phyloP scores from a whole-genome alignment of 2,888 invertebrate species.

The Yponomeuta sedellus region DNA sequence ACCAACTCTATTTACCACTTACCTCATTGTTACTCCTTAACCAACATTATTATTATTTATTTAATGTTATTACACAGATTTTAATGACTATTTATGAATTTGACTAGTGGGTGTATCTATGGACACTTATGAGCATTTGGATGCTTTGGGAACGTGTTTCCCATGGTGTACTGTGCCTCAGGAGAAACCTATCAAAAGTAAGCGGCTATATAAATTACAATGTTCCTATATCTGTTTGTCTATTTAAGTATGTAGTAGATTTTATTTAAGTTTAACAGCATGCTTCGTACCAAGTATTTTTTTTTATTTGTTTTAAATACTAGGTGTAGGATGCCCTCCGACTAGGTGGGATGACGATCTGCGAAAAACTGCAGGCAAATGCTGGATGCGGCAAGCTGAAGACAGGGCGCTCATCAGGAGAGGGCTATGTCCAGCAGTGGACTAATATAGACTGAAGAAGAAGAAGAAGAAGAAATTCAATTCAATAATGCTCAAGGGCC shows the following conservation, averaged over 20 bases:
- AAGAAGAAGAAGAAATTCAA: too few relatives aligned
- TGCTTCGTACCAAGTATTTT: neutral
- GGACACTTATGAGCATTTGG: conserved; percentile 85
- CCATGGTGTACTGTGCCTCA: conserved; percentile 81
- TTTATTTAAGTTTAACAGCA: neutral
- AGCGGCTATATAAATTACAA: conserved; percentile 26
- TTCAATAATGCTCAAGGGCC: too few relatives aligned
- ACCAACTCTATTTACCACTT: neutral
- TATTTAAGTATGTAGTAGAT: neutral
- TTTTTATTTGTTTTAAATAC: too few relatives aligned
- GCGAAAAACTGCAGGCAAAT: too few relatives aligned
- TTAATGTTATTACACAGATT: neutral
- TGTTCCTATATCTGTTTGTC: neutral
- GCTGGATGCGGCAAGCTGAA: too few relatives aligned
- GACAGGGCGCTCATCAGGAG: too few relatives aligned
- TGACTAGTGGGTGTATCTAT: conserved; percentile 77
- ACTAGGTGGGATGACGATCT: too few relatives aligned
- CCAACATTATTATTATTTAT: too few relatives aligned
- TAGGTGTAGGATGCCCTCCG: too few relatives aligned
- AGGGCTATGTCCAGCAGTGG: too few relatives aligned
- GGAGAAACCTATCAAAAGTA: conserved; percentile 62
- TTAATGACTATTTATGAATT: conserved; percentile 25
- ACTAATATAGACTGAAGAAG: too few relatives aligned
- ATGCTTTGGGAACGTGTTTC: conserved; percentile 85
- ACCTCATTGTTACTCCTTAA: neutral